Evolutionary conservation across 1,140 invertebrate species (phyloP).

Genomic region (Aphelinus certus): DNA sequence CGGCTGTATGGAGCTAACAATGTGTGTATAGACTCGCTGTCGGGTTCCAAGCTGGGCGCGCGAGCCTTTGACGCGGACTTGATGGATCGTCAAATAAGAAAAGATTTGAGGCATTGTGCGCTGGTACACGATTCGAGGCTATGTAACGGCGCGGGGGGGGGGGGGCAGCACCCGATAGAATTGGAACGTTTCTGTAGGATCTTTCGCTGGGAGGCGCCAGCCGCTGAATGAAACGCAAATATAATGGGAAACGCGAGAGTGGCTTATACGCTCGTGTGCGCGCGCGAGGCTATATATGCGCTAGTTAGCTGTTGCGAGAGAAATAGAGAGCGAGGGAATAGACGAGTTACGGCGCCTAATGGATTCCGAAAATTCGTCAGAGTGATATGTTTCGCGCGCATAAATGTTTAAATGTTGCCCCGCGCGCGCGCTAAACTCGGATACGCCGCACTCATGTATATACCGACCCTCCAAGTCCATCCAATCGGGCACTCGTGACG

Average conservation of each 20-base stretch:
- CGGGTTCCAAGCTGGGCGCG: neutral
- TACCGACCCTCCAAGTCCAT: too few species aligned
- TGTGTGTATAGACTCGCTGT: neutral
- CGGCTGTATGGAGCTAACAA: too few species aligned
- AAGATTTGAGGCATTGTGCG: constrained; percentile 4
- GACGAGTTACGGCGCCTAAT: too few species aligned
- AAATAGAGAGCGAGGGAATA: too few species aligned
- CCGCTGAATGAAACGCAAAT: constrained; percentile 25
- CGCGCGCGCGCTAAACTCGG: too few species aligned
- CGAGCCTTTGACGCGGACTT: constrained; percentile 12
- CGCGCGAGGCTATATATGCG: too few species aligned
- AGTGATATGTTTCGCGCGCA: too few species aligned
- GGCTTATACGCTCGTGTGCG: neutral
- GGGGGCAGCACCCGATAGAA: constrained; percentile 17
- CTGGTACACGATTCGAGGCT: neutral
- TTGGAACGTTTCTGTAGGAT: constrained; percentile 7
- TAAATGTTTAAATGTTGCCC: too few species aligned
- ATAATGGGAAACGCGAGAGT: neutral
- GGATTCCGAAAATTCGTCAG: too few species aligned
- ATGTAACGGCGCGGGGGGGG: neutral
- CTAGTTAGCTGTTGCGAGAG: too few species aligned
- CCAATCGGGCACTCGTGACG: too few species aligned
- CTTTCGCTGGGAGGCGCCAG: neutral
- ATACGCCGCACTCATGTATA: too few species aligned
- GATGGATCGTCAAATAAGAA: constrained; percentile 31